These are phyloP conservation scores for Rousettus madagascariensis DNA, from an alignment of 2,797 vertebrate species.

Conservation along the genomic window DNA sequence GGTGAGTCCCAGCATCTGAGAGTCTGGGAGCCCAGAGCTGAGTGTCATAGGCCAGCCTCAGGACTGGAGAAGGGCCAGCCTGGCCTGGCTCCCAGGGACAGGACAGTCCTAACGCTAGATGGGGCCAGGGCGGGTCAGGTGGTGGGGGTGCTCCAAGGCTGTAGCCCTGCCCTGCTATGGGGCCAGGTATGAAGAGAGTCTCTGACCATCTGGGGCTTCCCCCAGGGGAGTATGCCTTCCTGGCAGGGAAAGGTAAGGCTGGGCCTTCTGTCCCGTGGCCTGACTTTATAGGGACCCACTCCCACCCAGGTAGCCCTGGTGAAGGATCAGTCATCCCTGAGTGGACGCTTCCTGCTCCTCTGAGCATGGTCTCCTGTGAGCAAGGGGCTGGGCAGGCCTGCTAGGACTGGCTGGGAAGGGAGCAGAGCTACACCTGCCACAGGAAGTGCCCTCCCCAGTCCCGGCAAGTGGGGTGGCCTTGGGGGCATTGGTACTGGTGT, in stretches of 20 bases:
- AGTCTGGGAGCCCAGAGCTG: constrained; percentile 37
- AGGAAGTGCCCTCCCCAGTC: background rate
- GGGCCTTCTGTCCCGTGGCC: background rate
- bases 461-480: background rate
- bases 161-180: background rate
- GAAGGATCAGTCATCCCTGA: background rate
- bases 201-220: background rate
- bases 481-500: background rate
- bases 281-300: background rate
- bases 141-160: background rate
- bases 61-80: constrained; percentile 46
- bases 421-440: background rate
- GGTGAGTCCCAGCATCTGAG: constrained; percentile 49
- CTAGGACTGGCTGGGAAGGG: background rate
- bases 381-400: background rate
- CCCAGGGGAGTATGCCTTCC: background rate
- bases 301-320: background rate
- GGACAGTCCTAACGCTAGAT: background rate
- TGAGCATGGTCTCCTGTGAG: background rate
- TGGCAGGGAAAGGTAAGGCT: background rate
- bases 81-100: background rate
- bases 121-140: background rate
- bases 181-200: background rate
- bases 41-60: constrained; percentile 41
- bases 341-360: background rate